A percentile compares a stretch with the other conserved stretches of the same genome.
These are phyloP conservation scores for Ptilonorhynchus violaceus DNA, from an alignment of 2,113 vertebrate species.

Conservation along the genomic window DNA sequence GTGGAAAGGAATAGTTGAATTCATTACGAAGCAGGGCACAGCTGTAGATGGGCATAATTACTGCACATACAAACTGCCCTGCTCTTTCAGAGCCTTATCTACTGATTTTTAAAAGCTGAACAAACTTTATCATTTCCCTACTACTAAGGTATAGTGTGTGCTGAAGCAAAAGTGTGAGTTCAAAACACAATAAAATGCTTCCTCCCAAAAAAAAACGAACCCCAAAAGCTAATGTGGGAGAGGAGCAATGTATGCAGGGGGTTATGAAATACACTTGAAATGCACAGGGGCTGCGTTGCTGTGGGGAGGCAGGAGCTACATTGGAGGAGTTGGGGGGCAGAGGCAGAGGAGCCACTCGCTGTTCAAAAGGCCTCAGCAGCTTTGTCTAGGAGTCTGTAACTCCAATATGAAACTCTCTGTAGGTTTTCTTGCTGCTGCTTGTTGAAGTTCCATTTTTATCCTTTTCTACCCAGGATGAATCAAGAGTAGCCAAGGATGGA, in stretches of 20 bases:
- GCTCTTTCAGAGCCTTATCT: neutral
- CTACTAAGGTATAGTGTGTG: accelerated
- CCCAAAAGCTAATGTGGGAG: neutral
- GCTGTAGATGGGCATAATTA: neutral
- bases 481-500: neutral
- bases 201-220: accelerated
- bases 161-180: neutral
- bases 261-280: neutral
- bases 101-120: neutral
- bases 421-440: neutral
- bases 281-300: neutral
- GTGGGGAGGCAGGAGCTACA: neutral
- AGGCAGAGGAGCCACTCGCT: neutral
- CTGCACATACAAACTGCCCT: neutral
- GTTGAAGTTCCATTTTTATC: neutral
- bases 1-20: neutral
- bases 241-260: neutral
- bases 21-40: neutral
- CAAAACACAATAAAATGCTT: neutral
- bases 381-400: neutral
- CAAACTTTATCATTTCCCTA: neutral
- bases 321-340: neutral
- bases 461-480: neutral
- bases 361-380: neutral
- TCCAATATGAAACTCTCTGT: neutral